Evolutionary conservation across 2,888 invertebrate species (phyloP), one percentile per base, ranked within the genome.

Genomic region (Papilio gigon): DNA sequence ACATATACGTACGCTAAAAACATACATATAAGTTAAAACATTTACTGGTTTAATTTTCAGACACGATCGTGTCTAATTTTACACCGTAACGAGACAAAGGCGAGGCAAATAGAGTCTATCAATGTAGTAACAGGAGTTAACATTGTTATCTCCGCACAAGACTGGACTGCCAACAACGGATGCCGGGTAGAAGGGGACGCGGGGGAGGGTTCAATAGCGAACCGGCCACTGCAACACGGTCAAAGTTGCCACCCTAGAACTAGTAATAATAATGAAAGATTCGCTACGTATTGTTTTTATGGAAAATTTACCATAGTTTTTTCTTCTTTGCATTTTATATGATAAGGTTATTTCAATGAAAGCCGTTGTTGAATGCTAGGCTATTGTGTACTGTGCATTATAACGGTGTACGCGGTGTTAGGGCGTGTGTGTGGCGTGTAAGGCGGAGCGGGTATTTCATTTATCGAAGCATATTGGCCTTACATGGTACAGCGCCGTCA

Each of bases 41-140:
- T 22, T 42, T 42, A 2, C 17, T 17, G n/a, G 5, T 42, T 4
- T 4, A 17, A 42, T 25, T 27, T 27, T 12, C 25, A 14, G 50
- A 5, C 5, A 50, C 27, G 47, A 22, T 47, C 11, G 25, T 27
- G 14, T 27, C n/a, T 50, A 25, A 50, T 50, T 20, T 14, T n/a
- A 14, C 27, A 1, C 27, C 6, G 47, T 12, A 47, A 25, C 4
- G 25, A 47, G 35, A 17, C 50, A 14, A n/a, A 20, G 9, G 33
- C 35, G 14, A n/a, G 20, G 47, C 58, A 44, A 65, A 65, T 33
- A 22, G 58, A 9, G 44, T 65, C 30, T 66, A 60, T 59, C 35
- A 35, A 60, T 37, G 35, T 60, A 6, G 60, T 60, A 50, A 60
- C 44, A 9, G 27, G 44, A 35, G 17, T 47, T 47, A 66, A 60